These are phyloP conservation scores for Epinephelus cyanopodus DNA, from an alignment of 2,113 vertebrate species.

Conservation along the genomic window DNA sequence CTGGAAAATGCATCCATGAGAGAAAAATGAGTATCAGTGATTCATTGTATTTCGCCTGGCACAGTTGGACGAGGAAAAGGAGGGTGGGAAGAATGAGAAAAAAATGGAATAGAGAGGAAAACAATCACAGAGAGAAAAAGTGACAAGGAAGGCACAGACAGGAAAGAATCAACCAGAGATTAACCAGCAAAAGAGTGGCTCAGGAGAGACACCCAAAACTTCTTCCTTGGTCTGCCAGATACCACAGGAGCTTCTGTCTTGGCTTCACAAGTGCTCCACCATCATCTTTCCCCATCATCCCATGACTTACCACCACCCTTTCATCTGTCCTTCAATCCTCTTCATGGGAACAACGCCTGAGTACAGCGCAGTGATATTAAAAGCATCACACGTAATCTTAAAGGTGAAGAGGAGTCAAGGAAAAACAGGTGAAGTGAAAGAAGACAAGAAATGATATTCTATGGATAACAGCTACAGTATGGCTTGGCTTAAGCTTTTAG, in stretches of 20 bases:
- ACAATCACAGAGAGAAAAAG: slow-evolving; percentile 13
- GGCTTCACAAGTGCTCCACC: background rate
- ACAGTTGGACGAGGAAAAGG: slow-evolving; percentile 38
- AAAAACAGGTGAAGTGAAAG: background rate
- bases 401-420: background rate
- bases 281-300: background rate
- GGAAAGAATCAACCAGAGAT: slow-evolving; percentile 7
- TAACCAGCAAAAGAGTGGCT: slow-evolving; percentile 2
- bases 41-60: slow-evolving; percentile 71
- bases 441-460: background rate
- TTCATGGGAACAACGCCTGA: background rate
- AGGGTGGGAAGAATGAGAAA: slow-evolving; percentile 17
- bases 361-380: background rate
- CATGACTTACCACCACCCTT: background rate
- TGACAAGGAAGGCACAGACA: slow-evolving; percentile 5
- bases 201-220: slow-evolving; percentile 17
- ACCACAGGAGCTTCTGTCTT: slow-evolving; percentile 37
- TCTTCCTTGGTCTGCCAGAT: slow-evolving; percentile 37
- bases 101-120: slow-evolving; percentile 35
- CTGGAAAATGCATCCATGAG: slow-evolving; percentile 74
- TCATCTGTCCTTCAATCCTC: background rate
- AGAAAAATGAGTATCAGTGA: slow-evolving; percentile 75
- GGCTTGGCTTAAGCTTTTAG: background rate
- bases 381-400: background rate
- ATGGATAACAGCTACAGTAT: background rate